Evolutionary conservation across 2,113 vertebrate genomes (phyloP), one percentile per base, ranked within the genome.

Genomic region (Siniperca knerii): DNA sequence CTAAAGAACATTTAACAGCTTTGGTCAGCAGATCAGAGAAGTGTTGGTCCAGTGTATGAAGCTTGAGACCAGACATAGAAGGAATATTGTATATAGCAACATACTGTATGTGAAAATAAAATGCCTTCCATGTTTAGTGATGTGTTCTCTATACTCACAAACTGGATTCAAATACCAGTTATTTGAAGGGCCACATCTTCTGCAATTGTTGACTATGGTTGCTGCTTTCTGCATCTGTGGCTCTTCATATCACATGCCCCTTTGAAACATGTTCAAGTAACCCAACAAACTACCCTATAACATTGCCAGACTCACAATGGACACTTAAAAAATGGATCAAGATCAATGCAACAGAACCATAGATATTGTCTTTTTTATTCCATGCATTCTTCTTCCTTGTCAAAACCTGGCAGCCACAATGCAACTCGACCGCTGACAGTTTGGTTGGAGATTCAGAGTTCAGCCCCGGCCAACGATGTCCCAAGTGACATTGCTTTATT

Each of bases 231-330:
- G 13, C 15, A 15, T 67, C 35, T 64, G 61, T 81, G 40, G 40
- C 8, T n/a, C 29, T 64, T 69, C 29, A 68, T 20, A 64, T 70
- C 46, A 58, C 8, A 35, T 55, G 18, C 25, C n/a, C 15, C 25
- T 62, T 70, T 66, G 16, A 29, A 75, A 70, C 3, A 8, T 35
- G 18, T 76, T 73, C 23, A 60, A 70, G 48, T 25, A 77, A 67
- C 44, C 48, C 9, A 60, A 57, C 60, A 29, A 37, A 37, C 35
- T 4, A 37, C 35, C 8, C 9, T 10, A 44, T 44, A 44, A 44
- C 42, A 46, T 15, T 29, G 13, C 25, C 25, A 60, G 25, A 7
- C n/a, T 29, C 25, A 58, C n/a, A 58, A 58, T 29, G n/a, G 54
- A n/a, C 29, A 2, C 29, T 40, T 42, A 10, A 13, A 48, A 48